Evolutionary conservation across 2,113 vertebrate genomes (phyloP).

Genomic region (Mystacornis crossleyi): DNA sequence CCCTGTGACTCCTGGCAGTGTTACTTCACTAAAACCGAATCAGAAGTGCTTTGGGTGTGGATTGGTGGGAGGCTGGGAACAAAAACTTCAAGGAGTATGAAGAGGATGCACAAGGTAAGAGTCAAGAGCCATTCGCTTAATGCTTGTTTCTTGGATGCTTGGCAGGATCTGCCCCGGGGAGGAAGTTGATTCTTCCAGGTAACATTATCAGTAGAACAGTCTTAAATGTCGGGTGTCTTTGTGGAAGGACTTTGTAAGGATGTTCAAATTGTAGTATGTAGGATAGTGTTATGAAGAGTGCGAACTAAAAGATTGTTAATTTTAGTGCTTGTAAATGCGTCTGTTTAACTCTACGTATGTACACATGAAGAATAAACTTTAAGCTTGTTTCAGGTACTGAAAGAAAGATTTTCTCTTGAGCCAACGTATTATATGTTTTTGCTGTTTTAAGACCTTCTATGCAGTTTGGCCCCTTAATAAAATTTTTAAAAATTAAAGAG

Average conservation of each 20-base stretch:
- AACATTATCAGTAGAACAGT: neutral
- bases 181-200: neutral
- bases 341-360: neutral
- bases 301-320: neutral
- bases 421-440: neutral
- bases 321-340: neutral
- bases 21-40: neutral
- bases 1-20: accelerated
- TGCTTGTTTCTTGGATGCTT: neutral
- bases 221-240: neutral
- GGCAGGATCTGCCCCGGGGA: neutral
- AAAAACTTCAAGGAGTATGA: neutral
- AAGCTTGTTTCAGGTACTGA: neutral
- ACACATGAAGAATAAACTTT: neutral
- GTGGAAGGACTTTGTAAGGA: neutral
- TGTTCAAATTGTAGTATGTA: neutral
- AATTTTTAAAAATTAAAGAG: neutral
- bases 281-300: neutral
- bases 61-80: neutral
- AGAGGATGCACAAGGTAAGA: neutral
- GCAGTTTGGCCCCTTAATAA: neutral
- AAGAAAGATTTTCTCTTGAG: neutral
- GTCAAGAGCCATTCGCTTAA: neutral
- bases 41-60: neutral
- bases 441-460: neutral